Evolutionary conservation across 2,888 invertebrate species (phyloP).

Genomic region (Conomelus anceps): DNA sequence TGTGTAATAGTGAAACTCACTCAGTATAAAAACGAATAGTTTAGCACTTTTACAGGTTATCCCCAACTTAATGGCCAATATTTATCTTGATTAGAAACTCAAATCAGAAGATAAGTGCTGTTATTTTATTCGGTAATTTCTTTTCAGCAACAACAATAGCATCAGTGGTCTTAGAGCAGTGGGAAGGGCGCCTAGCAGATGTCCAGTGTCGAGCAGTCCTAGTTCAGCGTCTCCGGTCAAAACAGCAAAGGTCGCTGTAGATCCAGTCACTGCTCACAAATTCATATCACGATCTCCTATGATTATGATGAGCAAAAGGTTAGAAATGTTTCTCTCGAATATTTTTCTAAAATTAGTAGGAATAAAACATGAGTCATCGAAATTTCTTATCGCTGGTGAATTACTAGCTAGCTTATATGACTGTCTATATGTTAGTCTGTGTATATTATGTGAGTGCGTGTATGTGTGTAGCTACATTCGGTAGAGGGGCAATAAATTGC

Average conservation of each 20-base stretch:
- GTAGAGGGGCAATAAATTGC: not conserved
- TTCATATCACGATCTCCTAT: not conserved
- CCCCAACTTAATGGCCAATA: no score
- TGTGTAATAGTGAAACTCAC: not conserved
- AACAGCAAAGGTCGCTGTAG: not conserved
- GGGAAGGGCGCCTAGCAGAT: not conserved
- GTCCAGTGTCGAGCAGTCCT: not conserved
- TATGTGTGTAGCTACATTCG: not conserved
- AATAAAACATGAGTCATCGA: not conserved
- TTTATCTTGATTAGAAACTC: no score
- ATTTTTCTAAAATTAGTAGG: not conserved
- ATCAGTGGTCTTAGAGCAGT: not conserved
- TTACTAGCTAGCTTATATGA: not conserved
- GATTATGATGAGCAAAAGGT: conserved; percentile 7
- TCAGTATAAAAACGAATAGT: not conserved
- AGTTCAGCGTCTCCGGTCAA: not conserved
- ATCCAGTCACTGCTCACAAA: not conserved
- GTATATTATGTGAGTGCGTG: not conserved
- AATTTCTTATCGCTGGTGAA: not conserved
- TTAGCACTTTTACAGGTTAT: not conserved
- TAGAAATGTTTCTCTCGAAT: not conserved
- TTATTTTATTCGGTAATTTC: not conserved
- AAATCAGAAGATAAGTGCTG: no score
- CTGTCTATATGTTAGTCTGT: not conserved
- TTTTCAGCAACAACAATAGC: not conserved